Evolutionary conservation across 2,797 vertebrate species (phyloP).

Genomic region (Gymnocypris eckloni): DNA sequence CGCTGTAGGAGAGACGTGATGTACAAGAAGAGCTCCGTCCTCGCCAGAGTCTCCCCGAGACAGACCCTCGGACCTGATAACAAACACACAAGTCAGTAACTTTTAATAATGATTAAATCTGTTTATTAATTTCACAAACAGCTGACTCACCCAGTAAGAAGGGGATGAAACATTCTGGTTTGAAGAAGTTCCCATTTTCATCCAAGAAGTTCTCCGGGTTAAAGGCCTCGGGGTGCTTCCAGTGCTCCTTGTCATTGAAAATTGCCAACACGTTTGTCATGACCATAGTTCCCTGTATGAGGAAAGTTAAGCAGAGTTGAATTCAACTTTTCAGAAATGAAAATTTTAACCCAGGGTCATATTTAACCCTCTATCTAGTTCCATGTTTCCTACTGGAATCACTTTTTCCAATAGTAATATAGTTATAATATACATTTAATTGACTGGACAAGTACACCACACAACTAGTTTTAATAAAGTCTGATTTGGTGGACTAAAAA

Average conservation of each 20-base stretch:
- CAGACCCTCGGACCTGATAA: constrained; percentile 55
- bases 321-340: neutral
- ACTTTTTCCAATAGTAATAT: neutral
- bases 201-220: constrained; percentile 60
- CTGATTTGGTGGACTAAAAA: too few species aligned
- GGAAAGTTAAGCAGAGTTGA: neutral
- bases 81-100: neutral
- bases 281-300: constrained; percentile 50
- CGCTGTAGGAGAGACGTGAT: constrained; percentile 54
- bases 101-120: too few species aligned
- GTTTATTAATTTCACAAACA: neutral
- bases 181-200: constrained; percentile 53
- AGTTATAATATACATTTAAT: neutral
- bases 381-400: too few species aligned
- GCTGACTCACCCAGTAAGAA: constrained; percentile 46
- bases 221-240: constrained; percentile 57
- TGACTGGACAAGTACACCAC: too few species aligned
- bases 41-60: constrained; percentile 54
- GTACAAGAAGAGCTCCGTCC: constrained; percentile 57
- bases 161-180: constrained; percentile 38
- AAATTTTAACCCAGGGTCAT: too few species aligned
- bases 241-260: constrained; percentile 49
- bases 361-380: too few species aligned
- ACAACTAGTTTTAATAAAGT: too few species aligned
- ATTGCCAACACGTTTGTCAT: constrained; percentile 39